Evolutionary conservation across 2,888 invertebrate genomes (phyloP).

Genomic region (Tineola bisselliella): DNA sequence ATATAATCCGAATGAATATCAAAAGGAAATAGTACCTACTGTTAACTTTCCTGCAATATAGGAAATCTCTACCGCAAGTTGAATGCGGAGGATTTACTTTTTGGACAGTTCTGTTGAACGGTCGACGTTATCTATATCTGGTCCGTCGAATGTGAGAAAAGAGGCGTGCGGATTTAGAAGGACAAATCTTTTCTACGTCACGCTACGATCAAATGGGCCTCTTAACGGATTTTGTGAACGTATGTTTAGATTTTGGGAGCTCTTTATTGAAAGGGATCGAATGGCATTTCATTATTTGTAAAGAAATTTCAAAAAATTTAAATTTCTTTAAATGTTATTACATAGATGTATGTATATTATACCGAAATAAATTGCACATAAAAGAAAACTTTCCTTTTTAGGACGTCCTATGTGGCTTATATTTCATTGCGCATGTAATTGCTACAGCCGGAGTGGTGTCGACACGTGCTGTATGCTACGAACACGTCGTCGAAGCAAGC

Average conservation of each 20-base stretch:
- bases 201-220: constrained; percentile 52
- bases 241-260: constrained; percentile 47
- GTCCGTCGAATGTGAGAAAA: constrained; percentile 57
- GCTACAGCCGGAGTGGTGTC: constrained; percentile 33
- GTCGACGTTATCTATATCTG: constrained; percentile 53
- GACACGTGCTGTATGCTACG: constrained; percentile 32
- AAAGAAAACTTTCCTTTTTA: too few relatives aligned
- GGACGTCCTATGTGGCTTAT: neutral
- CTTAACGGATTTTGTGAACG: constrained; percentile 55
- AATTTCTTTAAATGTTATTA: too few relatives aligned
- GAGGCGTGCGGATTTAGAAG: constrained; percentile 50
- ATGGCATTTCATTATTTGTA: constrained; percentile 14
- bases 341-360: too few relatives aligned
- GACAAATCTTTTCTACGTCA: constrained; percentile 65
- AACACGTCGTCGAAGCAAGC: constrained; percentile 15
- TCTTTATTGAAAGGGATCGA: constrained; percentile 52
- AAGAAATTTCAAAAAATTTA: neutral
- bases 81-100: constrained; percentile 57
- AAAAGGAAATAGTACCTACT: neutral
- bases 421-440: constrained; percentile 37
- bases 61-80: constrained; percentile 41
- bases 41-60: constrained; percentile 14
- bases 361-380: too few relatives aligned
- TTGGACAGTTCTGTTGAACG: constrained; percentile 43
- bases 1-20: neutral